Conservation (phyloP, 2,113 vertebrate species). For the Pitta sordida region DNA sequence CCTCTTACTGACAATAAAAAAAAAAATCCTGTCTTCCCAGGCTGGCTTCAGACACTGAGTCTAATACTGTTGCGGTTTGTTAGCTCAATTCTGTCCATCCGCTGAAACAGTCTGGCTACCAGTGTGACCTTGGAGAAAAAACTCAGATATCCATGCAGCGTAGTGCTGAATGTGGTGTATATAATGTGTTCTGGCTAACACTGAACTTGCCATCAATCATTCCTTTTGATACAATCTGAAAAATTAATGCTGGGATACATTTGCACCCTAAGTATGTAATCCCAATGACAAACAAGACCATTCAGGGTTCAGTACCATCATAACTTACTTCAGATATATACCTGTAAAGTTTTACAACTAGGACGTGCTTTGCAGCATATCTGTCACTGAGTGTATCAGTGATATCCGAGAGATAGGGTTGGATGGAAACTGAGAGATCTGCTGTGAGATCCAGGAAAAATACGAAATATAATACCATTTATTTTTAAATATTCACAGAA, state of each 20-base stretch:
- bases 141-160: neutral
- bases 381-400: neutral
- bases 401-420: neutral
- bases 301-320: neutral
- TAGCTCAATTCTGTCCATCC: neutral
- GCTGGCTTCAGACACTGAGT: neutral
- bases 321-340: neutral
- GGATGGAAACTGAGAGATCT: neutral
- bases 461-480: neutral
- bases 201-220: conserved; percentile 18
- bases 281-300: neutral
- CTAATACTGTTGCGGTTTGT: neutral
- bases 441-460: neutral
- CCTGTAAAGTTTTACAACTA: neutral
- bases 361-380: neutral
- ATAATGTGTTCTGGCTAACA: neutral
- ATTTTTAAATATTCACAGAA: too few relatives aligned
- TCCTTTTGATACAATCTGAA: neutral
- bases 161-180: neutral
- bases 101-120: neutral
- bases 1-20: neutral
- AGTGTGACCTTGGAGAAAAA: conserved; percentile 23
- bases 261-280: neutral
- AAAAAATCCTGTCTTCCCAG: too few relatives aligned
- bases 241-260: neutral